Percentiles rank a stretch among this genome's conserved stretches.
Conservation (phyloP, 2,797 vertebrate species). For the Muscicapa striata region DNA sequence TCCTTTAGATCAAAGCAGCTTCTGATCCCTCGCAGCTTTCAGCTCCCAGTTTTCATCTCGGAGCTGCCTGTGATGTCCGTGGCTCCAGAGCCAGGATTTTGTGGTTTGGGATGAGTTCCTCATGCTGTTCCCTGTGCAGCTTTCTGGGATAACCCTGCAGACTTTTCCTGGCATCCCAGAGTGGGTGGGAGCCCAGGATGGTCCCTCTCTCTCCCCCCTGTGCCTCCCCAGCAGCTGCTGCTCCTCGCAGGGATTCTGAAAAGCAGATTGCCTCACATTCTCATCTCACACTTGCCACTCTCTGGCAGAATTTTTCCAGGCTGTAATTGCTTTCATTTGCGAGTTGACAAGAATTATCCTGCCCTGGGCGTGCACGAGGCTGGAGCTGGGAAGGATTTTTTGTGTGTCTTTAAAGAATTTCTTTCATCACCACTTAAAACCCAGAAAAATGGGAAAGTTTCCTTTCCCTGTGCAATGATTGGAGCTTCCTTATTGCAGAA, state of each 20-base stretch:
- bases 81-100: background rate
- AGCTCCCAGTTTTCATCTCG: background rate
- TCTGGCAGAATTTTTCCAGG: background rate
- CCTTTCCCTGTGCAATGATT: conserved; percentile 46
- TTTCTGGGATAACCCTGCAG: background rate
- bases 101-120: background rate
- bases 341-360: conserved; percentile 38
- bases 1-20: background rate
- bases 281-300: background rate
- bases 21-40: background rate
- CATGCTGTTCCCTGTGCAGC: background rate
- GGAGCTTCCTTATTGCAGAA: conserved; percentile 55
- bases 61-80: background rate
- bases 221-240: background rate
- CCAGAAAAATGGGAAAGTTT: conserved; percentile 41
- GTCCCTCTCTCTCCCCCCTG: background rate
- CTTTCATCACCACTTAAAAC: conserved; percentile 11
- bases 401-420: conserved; percentile 52
- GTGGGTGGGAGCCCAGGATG: fast-evolving
- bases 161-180: fast-evolving
- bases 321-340: conserved; percentile 59
- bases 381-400: background rate
- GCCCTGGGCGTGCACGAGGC: background rate
- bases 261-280: background rate
- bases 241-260: background rate